phyloP scores from a whole-genome alignment of 2,888 invertebrate species.

The Heliconius ismenius region DNA sequence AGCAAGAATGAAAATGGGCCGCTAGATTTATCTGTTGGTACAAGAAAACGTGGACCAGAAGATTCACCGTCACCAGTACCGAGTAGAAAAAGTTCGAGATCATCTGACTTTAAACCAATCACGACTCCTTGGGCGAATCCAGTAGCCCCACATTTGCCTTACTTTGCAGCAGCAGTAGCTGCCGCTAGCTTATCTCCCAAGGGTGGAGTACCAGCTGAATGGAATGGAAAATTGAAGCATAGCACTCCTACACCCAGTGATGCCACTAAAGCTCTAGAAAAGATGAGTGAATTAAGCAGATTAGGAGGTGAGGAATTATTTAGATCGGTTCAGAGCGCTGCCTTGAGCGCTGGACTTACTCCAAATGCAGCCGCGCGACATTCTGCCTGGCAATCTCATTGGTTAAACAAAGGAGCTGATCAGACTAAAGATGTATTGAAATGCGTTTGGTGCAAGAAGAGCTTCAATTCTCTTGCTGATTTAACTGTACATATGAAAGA shows the following conservation, averaged over 20 bases:
- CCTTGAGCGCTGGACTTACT: constrained; percentile 74
- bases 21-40: constrained; percentile 89
- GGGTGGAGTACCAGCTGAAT: constrained; percentile 83
- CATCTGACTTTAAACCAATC: constrained; percentile 85
- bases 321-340: constrained; percentile 82
- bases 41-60: constrained; percentile 86
- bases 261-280: constrained; percentile 93
- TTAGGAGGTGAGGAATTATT: constrained; percentile 90
- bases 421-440: constrained; percentile 97
- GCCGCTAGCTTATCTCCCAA: constrained; percentile 89
- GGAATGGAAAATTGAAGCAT: constrained; percentile 91
- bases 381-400: constrained; percentile 98
- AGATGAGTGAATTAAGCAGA: constrained; percentile 94
- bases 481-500: constrained; percentile 99
- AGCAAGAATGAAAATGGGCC: constrained; percentile 88
- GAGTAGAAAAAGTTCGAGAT: constrained; percentile 84
- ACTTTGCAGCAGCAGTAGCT: constrained; percentile 90
- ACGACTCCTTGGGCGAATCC: constrained; percentile 91
- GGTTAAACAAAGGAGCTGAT: constrained; percentile 97
- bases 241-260: constrained; percentile 86
- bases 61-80: constrained; percentile 84
- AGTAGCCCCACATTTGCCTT: constrained; percentile 89
- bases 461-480: constrained; percentile 95
- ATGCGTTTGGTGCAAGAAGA: constrained; percentile 99
- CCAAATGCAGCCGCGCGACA: constrained; percentile 86